Evolutionary conservation across 2,113 vertebrate species (phyloP).

Genomic region (Nyctibius bracteatus): DNA sequence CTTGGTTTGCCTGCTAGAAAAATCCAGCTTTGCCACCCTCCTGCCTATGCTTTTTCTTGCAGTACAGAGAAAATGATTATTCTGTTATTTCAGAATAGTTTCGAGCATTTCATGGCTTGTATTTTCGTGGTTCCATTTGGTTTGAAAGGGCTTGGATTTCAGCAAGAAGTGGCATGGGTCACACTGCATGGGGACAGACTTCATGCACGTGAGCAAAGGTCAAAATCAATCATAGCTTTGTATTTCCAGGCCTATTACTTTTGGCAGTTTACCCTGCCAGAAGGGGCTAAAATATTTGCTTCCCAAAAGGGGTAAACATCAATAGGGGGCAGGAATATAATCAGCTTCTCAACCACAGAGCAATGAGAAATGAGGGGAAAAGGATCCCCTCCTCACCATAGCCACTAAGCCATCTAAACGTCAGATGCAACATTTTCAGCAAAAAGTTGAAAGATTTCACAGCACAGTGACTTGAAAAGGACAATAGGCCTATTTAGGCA

Average conservation of each 20-base stretch:
- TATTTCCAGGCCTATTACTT: conserved; percentile 44
- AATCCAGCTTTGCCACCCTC: not conserved
- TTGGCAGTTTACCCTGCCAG: conserved; percentile 47
- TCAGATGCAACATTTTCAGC: not conserved
- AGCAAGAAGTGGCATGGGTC: conserved; percentile 32
- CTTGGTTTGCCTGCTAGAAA: not conserved
- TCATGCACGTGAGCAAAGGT: conserved; percentile 51
- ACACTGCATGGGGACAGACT: conserved; percentile 45
- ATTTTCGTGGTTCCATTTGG: not conserved
- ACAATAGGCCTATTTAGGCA: conserved; percentile 52
- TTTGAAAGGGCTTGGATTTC: conserved; percentile 26
- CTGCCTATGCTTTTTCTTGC: not conserved
- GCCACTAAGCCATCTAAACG: not conserved
- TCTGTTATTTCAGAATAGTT: conserved; percentile 23
- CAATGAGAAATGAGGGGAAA: not conserved
- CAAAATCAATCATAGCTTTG: conserved; percentile 59
- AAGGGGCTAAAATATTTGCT: conserved; percentile 40
- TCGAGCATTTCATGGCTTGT: not conserved
- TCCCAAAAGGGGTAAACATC: conserved; percentile 45
- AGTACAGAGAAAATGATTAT: not conserved
- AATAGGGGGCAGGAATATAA: not conserved
- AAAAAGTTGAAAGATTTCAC: conserved; percentile 26
- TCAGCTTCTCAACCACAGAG: not conserved
- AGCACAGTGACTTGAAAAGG: not conserved
- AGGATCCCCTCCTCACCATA: not conserved